These are phyloP conservation scores for Grus americana DNA, from an alignment of 2,113 vertebrate species.

Conservation along the genomic window DNA sequence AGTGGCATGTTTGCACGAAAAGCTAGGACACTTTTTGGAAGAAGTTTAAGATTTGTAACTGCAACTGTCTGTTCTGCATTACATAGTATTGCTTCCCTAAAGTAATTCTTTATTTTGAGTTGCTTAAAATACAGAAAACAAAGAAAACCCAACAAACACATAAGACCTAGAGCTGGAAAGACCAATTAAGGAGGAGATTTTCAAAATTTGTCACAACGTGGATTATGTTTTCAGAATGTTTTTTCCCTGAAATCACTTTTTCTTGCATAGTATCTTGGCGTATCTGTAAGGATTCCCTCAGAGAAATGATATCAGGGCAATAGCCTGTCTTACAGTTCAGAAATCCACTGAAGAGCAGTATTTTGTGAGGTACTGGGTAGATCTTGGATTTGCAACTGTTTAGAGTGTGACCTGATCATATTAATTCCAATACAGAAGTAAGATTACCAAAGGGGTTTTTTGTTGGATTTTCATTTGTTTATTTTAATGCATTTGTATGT, in stretches of 20 bases:
- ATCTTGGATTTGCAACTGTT: not conserved
- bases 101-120: not conserved
- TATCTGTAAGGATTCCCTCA: not conserved
- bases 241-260: not conserved
- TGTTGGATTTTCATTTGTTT: no score
- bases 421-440: not conserved
- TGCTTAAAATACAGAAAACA: not conserved
- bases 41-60: not conserved
- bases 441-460: not conserved
- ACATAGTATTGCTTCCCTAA: not conserved
- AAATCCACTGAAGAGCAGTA: not conserved
- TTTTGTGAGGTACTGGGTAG: not conserved
- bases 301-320: not conserved
- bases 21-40: not conserved
- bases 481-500: not conserved
- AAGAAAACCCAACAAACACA: not conserved
- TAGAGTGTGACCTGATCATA: not conserved
- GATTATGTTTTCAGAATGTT: not conserved
- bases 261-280: not conserved
- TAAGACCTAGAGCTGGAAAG: not conserved
- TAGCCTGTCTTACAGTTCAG: not conserved
- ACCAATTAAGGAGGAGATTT: not conserved
- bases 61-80: not conserved
- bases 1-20: not conserved
- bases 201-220: not conserved